Percentiles rank a stretch among this genome's conserved stretches.
These are phyloP conservation scores for Pagetopsis macropterus DNA, from an alignment of 2,797 vertebrate genomes.

Conservation along the genomic window DNA sequence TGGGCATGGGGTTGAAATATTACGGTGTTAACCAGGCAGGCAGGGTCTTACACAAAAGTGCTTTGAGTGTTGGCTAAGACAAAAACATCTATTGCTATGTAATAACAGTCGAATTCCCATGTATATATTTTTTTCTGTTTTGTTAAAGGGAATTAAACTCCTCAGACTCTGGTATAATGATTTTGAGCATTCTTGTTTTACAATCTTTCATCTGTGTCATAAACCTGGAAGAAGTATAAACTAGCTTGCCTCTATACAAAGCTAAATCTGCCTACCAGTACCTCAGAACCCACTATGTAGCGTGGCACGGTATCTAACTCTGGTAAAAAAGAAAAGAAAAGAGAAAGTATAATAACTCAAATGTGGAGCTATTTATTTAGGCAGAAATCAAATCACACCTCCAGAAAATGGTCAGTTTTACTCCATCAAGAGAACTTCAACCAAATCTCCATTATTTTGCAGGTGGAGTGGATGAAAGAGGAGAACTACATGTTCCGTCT, in stretches of 20 bases:
- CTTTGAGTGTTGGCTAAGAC: background rate
- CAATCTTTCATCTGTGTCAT: background rate
- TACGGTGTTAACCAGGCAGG: background rate
- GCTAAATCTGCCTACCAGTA: background rate
- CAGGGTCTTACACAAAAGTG: background rate
- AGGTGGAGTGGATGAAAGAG: conserved; percentile 96
- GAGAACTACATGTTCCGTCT: conserved; percentile 97
- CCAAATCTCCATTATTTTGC: background rate
- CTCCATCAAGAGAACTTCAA: background rate
- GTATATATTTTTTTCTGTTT: background rate
- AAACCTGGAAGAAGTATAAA: background rate
- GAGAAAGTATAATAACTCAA: background rate
- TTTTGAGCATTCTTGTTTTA: background rate
- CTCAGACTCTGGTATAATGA: background rate
- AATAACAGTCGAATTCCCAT: too few relatives aligned
- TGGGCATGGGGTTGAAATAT: background rate
- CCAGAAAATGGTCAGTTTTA: background rate
- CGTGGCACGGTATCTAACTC: background rate
- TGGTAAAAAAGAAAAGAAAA: background rate
- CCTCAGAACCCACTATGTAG: background rate
- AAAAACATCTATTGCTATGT: too few relatives aligned
- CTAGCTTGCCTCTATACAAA: background rate
- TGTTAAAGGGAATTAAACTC: background rate
- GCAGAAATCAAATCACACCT: background rate
- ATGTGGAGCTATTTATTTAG: background rate